Conservation (phyloP, 2,888 invertebrate species). For the Prosapia bicincta region DNA sequence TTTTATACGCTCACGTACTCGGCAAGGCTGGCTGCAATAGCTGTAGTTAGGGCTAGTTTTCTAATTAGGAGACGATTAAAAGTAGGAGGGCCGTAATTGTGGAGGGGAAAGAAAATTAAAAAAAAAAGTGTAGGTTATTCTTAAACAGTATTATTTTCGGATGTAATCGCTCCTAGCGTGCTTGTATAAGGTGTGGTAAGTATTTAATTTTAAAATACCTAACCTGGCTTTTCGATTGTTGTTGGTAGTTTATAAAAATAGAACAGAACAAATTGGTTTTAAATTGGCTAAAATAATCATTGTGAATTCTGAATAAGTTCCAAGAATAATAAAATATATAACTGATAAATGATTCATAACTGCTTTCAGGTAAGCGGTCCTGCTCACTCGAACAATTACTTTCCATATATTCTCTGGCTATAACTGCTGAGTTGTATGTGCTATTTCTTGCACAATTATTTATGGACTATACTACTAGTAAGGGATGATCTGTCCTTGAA, state of each 20-base stretch:
- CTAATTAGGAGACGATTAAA: constrained; percentile 2
- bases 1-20: neutral
- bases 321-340: too few species aligned
- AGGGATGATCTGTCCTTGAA: too few species aligned
- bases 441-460: too few species aligned
- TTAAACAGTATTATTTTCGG: neutral
- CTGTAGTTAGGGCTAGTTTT: neutral
- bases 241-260: neutral
- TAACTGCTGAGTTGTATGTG: too few species aligned
- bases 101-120: neutral
- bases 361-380: too few species aligned
- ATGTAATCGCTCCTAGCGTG: neutral
- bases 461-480: too few species aligned
- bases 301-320: too few species aligned
- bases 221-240: neutral
- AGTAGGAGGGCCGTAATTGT: neutral
- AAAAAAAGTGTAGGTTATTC: neutral
- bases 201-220: neutral
- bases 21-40: neutral
- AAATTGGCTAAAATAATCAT: too few species aligned
- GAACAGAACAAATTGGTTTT: too few species aligned
- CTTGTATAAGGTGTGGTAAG: neutral
- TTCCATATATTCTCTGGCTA: too few species aligned
- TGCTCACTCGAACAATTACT: too few species aligned
- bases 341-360: too few species aligned